These are phyloP conservation scores for Babylonia areolata DNA, from an alignment of 1,140 invertebrate genomes.

Conservation along the genomic window DNA sequence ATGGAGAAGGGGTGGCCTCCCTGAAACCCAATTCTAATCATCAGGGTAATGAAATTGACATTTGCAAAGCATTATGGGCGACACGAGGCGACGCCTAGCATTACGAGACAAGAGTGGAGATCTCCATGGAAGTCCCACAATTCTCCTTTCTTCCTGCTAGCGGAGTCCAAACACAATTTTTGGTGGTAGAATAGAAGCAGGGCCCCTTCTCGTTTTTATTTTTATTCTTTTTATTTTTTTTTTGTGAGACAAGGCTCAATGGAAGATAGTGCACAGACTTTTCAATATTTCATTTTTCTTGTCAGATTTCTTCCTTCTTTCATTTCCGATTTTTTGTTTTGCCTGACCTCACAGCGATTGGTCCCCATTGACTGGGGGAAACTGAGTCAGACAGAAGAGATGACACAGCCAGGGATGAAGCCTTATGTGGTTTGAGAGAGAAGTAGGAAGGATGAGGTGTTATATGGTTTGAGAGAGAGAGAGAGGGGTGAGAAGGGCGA, in stretches of 20 bases:
- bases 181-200: constrained; percentile 30
- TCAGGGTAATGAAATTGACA: constrained; percentile 40
- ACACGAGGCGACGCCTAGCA: constrained; percentile 6
- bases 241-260: constrained; percentile 35
- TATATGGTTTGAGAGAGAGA: too few relatives aligned
- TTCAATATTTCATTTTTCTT: constrained; percentile 38
- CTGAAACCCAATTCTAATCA: constrained; percentile 37
- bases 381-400: not conserved
- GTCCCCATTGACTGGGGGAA: not conserved
- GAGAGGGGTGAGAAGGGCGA: too few relatives aligned
- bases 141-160: constrained; percentile 1
- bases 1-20: not conserved
- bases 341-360: constrained; percentile 6
- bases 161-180: constrained; percentile 35
- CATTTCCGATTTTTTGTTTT: constrained; percentile 30
- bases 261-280: constrained; percentile 35
- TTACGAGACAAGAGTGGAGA: constrained; percentile 11
- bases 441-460: too few relatives aligned
- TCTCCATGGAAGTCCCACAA: not conserved
- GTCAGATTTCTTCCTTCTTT: constrained; percentile 39
- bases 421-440: too few relatives aligned
- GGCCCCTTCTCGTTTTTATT: not conserved
- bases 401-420: not conserved
- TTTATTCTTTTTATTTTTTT: not conserved
- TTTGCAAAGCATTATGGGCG: constrained; percentile 37